Evolutionary conservation across 2,797 vertebrate genomes (phyloP).

Genomic region (Urocyon cinereoargenteus): DNA sequence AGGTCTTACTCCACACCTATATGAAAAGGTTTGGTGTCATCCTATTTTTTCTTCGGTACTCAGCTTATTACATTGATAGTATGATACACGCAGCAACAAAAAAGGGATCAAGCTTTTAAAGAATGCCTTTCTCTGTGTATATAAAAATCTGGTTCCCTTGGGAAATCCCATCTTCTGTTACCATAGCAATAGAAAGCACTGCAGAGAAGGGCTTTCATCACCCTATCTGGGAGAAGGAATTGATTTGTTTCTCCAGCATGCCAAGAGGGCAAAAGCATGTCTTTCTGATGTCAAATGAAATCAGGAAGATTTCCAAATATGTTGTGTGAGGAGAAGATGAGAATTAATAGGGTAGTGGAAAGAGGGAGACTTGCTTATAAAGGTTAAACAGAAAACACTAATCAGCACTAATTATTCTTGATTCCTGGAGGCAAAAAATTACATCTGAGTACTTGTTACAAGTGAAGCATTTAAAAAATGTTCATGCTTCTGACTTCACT

Average conservation of each 20-base stretch:
- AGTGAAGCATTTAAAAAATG: background rate
- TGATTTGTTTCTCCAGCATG: slow-evolving; percentile 70
- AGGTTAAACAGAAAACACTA: slow-evolving; percentile 23
- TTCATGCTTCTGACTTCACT: slow-evolving; percentile 14
- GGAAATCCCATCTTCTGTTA: slow-evolving; percentile 78
- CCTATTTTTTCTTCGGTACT: slow-evolving; percentile 1
- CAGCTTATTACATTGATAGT: slow-evolving; percentile 43
- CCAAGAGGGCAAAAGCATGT: slow-evolving; percentile 48
- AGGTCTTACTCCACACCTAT: background rate
- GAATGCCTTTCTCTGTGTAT: slow-evolving; percentile 65
- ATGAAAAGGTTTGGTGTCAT: background rate
- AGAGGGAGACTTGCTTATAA: slow-evolving; percentile 22
- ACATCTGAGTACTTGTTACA: slow-evolving; percentile 53
- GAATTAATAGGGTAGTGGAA: slow-evolving; percentile 4
- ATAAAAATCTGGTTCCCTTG: slow-evolving; percentile 66
- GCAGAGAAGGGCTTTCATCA: slow-evolving; percentile 67
- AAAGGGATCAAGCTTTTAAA: slow-evolving; percentile 61
- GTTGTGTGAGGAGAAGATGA: slow-evolving; percentile 12
- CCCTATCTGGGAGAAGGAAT: slow-evolving; percentile 61
- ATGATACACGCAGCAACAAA: slow-evolving; percentile 41
- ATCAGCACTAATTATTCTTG: slow-evolving; percentile 22
- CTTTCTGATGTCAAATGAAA: slow-evolving; percentile 63
- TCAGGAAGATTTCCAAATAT: slow-evolving; percentile 57
- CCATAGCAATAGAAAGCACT: slow-evolving; percentile 79
- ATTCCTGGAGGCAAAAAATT: slow-evolving; percentile 50